Base-by-base conservation (phyloP, 2,113 vertebrate genomes). In the Sylvia atricapilla region DNA sequence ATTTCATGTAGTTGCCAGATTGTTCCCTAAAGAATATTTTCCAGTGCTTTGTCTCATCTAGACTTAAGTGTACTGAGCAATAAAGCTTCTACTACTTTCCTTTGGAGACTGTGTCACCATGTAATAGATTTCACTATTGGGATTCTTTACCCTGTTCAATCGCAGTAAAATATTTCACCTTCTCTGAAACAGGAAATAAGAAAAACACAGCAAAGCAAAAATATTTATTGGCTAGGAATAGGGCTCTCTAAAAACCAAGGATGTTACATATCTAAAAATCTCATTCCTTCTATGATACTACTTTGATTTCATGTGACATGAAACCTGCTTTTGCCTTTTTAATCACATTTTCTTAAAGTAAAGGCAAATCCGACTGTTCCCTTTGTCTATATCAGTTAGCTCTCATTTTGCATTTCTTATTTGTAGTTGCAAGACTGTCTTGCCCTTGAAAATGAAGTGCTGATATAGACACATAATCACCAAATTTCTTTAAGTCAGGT, bases 1-100 rank as follows among this genome's bases (percentile, higher is more conserved):
- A 14, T 74, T 93, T 93, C 76, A 43, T 49, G 28, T 64, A 78
- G 84, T 77, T 21, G 43, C n/a, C 84, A 70, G 52, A 94, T 92
- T 90, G 90, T 55, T 94, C 95, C 85, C 93, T 86, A 30, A 74
- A 90, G 93, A 92, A 87, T 90, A 86, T 94, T 94, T 93, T 84
- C 28, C n/a, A 41, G 64, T 75, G 20, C 72, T 92, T 93, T 90
- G 27, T 84, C 76, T 92, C 83, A 86, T 78, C 64, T 78, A 81
- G 79, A 93, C 81, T 92, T 92, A 87, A 96, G 94, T 72, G 83
- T 84, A 90, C 85, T 63, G 82, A 49, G 76, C 75, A 75, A 93
- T 96, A 95, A 96, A 94, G 52, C 72, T 86, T 74, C 87, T 88
- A 47, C 33, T 84, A 58, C 33, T 93, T 95, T 63, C 39, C 88